Evolutionary conservation across 2,888 invertebrate species (phyloP).

Genomic region (Ptychoptera contaminata): DNA sequence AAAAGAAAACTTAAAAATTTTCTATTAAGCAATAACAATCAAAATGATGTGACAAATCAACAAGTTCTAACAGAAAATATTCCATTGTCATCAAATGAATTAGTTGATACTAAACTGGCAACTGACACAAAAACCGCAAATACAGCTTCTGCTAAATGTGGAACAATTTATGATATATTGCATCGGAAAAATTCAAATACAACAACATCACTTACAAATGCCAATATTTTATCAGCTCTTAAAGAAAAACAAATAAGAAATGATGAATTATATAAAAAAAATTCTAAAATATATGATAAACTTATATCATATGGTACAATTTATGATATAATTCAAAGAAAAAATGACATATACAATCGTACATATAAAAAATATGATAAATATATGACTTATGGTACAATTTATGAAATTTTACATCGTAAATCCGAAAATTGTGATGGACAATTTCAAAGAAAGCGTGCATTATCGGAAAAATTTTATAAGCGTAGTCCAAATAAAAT

Average conservation of each 20-base stretch:
- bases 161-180: constrained; percentile 31
- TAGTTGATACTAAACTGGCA: no score
- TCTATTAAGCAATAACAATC: no score
- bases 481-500: neutral
- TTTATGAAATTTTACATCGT: constrained; percentile 30
- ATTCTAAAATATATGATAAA: constrained; percentile 31
- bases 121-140: constrained; percentile 1
- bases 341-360: constrained; percentile 25
- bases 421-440: constrained; percentile 22
- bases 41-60: no score
- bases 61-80: no score
- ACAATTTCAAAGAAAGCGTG: constrained; percentile 26
- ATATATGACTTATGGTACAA: constrained; percentile 32
- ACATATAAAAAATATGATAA: constrained; percentile 30
- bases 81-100: no score
- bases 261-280: constrained; percentile 19
- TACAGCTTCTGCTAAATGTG: constrained; percentile 21
- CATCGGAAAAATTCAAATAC: constrained; percentile 28
- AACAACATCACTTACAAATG: constrained; percentile 22
- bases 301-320: constrained; percentile 28
- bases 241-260: no score
- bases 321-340: constrained; percentile 31
- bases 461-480: constrained; percentile 23
- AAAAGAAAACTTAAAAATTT: no score
- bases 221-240: constrained; percentile 12